A percentile compares a stretch with the other conserved stretches of the same genome.
phyloP scores from a whole-genome alignment of 1,140 invertebrate genomes.

The Cotesia typhae region DNA sequence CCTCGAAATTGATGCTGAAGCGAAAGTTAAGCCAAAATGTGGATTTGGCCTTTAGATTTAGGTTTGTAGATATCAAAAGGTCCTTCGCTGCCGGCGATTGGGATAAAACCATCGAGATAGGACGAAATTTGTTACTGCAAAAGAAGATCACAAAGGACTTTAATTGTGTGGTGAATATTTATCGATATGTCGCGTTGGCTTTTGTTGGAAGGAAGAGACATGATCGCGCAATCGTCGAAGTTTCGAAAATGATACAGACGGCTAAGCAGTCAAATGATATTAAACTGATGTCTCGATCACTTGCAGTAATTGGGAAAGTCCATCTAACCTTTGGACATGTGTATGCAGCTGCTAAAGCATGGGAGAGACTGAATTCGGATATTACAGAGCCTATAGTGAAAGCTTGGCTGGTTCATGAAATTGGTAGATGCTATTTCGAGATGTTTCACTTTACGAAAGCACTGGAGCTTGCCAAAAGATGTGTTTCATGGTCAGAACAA shows the following conservation, averaged over 20 bases:
- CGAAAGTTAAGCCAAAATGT: constrained; percentile 31
- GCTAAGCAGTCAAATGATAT: constrained; percentile 42
- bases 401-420: constrained; percentile 53
- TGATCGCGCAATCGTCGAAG: constrained; percentile 47
- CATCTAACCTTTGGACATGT: constrained; percentile 54
- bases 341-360: constrained; percentile 43
- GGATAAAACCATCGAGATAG: constrained; percentile 37
- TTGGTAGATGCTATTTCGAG: constrained; percentile 52
- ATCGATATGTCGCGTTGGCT: constrained; percentile 46
- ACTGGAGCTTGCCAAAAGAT: constrained; percentile 39
- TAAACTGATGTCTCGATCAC: constrained; percentile 38
- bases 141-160: constrained; percentile 29
- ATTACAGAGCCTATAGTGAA: constrained; percentile 43
- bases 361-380: constrained; percentile 45
- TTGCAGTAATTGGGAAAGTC: constrained; percentile 50
- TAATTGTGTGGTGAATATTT: constrained; percentile 40
- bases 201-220: constrained; percentile 47
- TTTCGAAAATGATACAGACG: constrained; percentile 42
- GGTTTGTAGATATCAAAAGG: constrained; percentile 39
- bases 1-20: constrained; percentile 37
- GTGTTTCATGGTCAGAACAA: constrained; percentile 40
- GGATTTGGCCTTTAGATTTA: constrained; percentile 18
- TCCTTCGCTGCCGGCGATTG: constrained; percentile 43
- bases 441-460: constrained; percentile 40
- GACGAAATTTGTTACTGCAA: constrained; percentile 38